Base-by-base conservation (phyloP, 2,797 vertebrate genomes). In the Aeoliscus strigatus region DNA sequence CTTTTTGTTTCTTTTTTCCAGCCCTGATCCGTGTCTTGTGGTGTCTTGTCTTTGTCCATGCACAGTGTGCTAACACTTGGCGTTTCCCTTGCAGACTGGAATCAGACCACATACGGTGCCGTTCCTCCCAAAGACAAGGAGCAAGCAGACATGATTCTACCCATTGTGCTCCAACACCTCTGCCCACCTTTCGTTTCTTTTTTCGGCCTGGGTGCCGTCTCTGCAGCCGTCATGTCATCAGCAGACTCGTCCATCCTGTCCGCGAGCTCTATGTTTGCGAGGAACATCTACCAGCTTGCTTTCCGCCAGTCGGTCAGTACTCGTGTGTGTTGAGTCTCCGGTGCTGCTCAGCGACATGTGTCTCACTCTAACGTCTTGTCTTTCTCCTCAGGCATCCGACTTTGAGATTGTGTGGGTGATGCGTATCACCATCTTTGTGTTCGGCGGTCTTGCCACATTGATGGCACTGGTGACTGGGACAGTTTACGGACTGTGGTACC, bases 201-300 rank as follows among this genome's bases (percentile, higher is more conserved):
- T 82, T 96, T 98, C 36, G 96, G 96, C 25, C 90, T 98, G 0
- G 94, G 94, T 0, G 96, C 96, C 0, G 94, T 98, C 30, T 97
- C 94, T 5, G 96, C 96, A 28, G 96, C 96, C 0, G 96, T 98
- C 51, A 98, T 98, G 96, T 98, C 94, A 0, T 98, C 96, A 6
- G 94, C 94, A 6, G 96, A 98, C 70, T 98, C 96, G 2, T 98
- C 96, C 16, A 98, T 98, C 69, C 86, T 98, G 51, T 98, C 96
- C 32, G 96, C 96, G 41, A 98, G 94, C 73, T 98, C 96, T 9
- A 98, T 98, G 96, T 98, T 98, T 78, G 94, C 92, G 27, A 89
- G 94, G 45, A 98, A 98, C 58, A 98, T 98, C 73, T 98, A 98
- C 72, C 91, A 98, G 45, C 90, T 93, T 17, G 91, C 95, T 30